Evolutionary conservation across 2,888 invertebrate species (phyloP), one percentile per base, ranked within the genome.

Genomic region (Cactoblastis cactorum): DNA sequence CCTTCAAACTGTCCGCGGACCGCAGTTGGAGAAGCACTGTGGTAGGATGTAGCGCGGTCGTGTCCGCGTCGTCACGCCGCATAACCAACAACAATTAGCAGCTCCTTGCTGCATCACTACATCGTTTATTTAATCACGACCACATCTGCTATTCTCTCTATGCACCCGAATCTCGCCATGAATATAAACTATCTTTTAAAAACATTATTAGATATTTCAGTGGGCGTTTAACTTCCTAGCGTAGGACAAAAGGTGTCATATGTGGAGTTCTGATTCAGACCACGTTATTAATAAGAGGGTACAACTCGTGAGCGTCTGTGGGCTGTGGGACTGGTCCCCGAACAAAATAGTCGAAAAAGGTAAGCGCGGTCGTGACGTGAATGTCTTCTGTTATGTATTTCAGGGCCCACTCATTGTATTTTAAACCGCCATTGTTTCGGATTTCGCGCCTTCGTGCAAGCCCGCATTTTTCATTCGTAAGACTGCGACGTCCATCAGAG

Each of bases 391-490:
- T 75, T 80, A 77, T 80, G 80, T 80, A 78, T 83, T 83, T 80
- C 74, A 76, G 83, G 62, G 71, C 76, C 78, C 79, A 79, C 80
- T 83, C 83, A 86, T 87, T 85, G 87, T 86, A 86, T 87, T 87
- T 72, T 86, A 86, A 86, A 84, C 78, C 80, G 73, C 86, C 75
- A 87, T 88, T 85, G 87, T 86, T 79, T 82, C 80, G 80, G 78
- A 81, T 76, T 84, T 83, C 81, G 81, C 86, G 84, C 84, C 83
- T 80, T 77, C 70, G 63, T 60, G 58, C 62, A 52, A 55, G 53
- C 55, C 57, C 57, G 51, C 53, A 53, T 54, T 58, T 62, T 63
- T 55, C 65, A 64, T 65, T 62, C 62, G 62, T 54, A 56, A 18
- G 45, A 51, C 54, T 52, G 51, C 58, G 55, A 57, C 60, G 64